Conservation (phyloP, 2,888 invertebrate genomes). For the Scaptomyza tumidula region DNA sequence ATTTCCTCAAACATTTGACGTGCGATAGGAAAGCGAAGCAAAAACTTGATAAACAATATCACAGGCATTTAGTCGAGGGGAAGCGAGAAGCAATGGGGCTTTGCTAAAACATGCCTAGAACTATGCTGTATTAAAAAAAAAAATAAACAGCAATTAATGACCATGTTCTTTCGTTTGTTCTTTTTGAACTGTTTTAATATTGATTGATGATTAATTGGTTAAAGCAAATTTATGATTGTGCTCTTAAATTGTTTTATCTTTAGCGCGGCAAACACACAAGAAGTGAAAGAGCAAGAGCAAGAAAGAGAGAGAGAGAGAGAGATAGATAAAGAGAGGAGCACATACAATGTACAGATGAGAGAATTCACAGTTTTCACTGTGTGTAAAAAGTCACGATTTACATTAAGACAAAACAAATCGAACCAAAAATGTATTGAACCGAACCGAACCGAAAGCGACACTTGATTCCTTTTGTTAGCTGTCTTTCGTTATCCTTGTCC, state of each 20-base stretch:
- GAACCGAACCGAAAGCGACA: conserved; percentile 22
- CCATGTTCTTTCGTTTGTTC: no score
- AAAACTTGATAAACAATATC: not conserved
- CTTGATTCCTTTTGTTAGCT: conserved; percentile 47
- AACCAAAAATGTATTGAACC: not conserved
- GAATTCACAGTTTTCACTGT: conserved; percentile 10
- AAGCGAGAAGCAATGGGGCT: not conserved
- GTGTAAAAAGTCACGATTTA: conserved; percentile 7
- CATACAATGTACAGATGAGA: no score
- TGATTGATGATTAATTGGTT: not conserved
- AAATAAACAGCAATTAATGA: no score
- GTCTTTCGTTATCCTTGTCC: conserved; percentile 33
- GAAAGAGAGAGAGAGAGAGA: not conserved
- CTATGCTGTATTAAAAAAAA: conserved; percentile 39
- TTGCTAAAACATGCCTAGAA: conserved; percentile 51
- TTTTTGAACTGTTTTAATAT: no score
- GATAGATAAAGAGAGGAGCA: not conserved
- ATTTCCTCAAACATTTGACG: conserved; percentile 9
- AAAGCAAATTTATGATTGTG: conserved; percentile 15
- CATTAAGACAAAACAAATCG: not conserved
- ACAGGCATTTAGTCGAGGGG: not conserved
- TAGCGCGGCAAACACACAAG: conserved; percentile 10
- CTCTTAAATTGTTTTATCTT: conserved; percentile 33
- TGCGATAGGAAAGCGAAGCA: conserved; percentile 30
- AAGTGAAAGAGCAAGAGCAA: not conserved